Percentiles rank a stretch among this genome's conserved stretches.
Evolutionary conservation across 2,113 vertebrate genomes (phyloP).

Genomic region (Zootoca vivipara): DNA sequence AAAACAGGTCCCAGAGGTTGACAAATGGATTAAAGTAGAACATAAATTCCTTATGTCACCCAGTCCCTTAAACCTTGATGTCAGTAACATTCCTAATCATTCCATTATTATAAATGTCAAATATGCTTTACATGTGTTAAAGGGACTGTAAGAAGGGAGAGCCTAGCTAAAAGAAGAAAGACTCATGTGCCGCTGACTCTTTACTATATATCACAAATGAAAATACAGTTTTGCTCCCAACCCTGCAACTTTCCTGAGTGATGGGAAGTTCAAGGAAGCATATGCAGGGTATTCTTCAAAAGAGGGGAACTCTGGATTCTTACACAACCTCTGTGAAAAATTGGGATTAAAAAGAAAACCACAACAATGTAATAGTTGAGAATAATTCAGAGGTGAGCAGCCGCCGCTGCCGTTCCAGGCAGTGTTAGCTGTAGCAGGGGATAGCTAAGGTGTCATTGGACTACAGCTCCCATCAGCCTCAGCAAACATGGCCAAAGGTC

Average conservation of each 20-base stretch:
- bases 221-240: not conserved
- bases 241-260: not conserved
- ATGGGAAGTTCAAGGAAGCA: not conserved
- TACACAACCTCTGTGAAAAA: not conserved
- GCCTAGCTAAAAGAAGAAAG: constrained; percentile 51
- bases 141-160: constrained; percentile 44
- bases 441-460: not conserved
- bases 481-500: too few relatives aligned
- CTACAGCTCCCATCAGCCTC: too few relatives aligned
- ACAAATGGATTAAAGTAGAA: constrained; percentile 75
- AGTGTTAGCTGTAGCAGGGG: not conserved
- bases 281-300: not conserved
- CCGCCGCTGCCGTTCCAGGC: too few relatives aligned
- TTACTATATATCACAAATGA: not conserved
- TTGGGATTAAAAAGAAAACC: not conserved
- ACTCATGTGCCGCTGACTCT: constrained; percentile 26
- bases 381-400: not conserved
- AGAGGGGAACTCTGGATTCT: not conserved
- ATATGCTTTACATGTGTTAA: constrained; percentile 64
- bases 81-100: constrained; percentile 73
- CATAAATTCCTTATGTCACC: constrained; percentile 72
- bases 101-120: constrained; percentile 72
- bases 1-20: constrained; percentile 62
- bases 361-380: not conserved
- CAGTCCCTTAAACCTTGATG: constrained; percentile 70